phyloP scores from a whole-genome alignment of 2,797 vertebrate genomes.

The Mallotus villosus region DNA sequence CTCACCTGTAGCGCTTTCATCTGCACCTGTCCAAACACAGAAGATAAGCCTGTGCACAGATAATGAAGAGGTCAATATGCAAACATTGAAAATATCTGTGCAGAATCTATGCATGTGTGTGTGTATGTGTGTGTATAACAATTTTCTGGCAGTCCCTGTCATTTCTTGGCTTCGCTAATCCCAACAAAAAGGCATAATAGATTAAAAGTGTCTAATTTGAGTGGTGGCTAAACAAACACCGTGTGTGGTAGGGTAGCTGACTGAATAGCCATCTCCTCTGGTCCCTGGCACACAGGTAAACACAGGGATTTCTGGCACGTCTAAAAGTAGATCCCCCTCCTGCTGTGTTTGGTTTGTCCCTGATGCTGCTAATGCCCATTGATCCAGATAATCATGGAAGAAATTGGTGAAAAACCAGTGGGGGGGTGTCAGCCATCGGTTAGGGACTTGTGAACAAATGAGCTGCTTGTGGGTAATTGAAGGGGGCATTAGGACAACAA shows the following conservation, averaged over 20 bases:
- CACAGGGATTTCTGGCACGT: conserved; percentile 57
- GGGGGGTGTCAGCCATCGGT: conserved; percentile 59
- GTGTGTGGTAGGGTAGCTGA: conserved; percentile 53
- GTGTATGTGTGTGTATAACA: conserved; percentile 4
- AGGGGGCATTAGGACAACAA: conserved; percentile 71
- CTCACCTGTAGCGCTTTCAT: conserved; percentile 69
- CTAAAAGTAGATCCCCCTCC: conserved; percentile 55
- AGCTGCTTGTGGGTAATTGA: conserved; percentile 67
- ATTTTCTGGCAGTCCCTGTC: conserved; percentile 6
- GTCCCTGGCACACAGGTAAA: conserved; percentile 63
- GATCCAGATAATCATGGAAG: conserved; percentile 72
- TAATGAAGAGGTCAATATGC: conserved; percentile 35
- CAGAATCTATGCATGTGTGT: background rate
- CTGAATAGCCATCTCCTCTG: conserved; percentile 60
- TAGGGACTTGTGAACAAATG: conserved; percentile 51
- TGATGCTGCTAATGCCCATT: conserved; percentile 68
- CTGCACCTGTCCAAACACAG: conserved; percentile 76
- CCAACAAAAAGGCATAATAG: conserved; percentile 42
- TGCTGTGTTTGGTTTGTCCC: conserved; percentile 60
- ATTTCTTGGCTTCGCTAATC: conserved; percentile 36
- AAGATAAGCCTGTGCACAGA: conserved; percentile 37
- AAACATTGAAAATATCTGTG: background rate
- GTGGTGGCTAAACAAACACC: conserved; percentile 66
- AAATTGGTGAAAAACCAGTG: conserved; percentile 57
- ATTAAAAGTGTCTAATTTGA: conserved; percentile 62